Conservation (phyloP, 2,888 invertebrate genomes). For the Fissipunctia ypsillon region DNA sequence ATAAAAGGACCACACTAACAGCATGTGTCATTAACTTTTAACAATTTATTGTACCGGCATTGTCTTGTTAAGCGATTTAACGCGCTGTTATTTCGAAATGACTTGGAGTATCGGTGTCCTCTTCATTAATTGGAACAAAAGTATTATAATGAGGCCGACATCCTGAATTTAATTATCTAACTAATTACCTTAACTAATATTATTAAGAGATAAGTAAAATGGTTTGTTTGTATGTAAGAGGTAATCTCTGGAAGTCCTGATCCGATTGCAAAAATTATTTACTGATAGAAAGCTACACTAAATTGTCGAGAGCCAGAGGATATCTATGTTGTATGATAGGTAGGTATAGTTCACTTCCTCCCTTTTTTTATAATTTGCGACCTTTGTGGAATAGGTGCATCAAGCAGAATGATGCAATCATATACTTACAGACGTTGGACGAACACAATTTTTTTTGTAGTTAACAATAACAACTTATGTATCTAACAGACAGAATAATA, state of each 20-base stretch:
- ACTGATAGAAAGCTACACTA: background rate
- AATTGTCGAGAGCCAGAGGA: background rate
- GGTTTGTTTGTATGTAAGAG: background rate
- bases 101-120: slow-evolving; percentile 29
- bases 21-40: slow-evolving; percentile 47
- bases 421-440: background rate
- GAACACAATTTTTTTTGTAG: background rate
- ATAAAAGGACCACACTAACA: slow-evolving; percentile 49
- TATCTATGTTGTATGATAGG: background rate
- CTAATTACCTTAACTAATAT: background rate
- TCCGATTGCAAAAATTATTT: background rate
- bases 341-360: too few relatives aligned
- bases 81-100: slow-evolving; percentile 25
- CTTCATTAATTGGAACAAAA: slow-evolving; percentile 14
- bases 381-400: background rate
- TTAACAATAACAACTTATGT: background rate
- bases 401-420: background rate
- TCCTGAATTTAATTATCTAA: background rate
- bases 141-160: background rate
- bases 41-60: slow-evolving; percentile 49
- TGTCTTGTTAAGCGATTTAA: slow-evolving; percentile 48
- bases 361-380: too few relatives aligned
- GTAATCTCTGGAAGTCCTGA: background rate
- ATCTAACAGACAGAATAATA: too few relatives aligned
- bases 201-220: background rate